Evolutionary conservation across 2,888 invertebrate species (phyloP).

Genomic region (Pteria penguin): DNA sequence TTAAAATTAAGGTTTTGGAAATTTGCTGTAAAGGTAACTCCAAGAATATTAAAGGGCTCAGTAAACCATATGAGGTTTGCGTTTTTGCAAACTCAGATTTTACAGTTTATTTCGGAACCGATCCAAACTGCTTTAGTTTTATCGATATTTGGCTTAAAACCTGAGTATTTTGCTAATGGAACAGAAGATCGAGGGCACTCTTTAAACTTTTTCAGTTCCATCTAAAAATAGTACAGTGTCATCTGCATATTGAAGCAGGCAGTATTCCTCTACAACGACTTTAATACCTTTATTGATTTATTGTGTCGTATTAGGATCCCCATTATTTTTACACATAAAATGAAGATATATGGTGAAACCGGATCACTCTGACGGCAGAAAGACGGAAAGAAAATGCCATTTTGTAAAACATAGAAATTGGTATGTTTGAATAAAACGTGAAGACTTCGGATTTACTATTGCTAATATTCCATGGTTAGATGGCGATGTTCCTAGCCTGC

Average conservation of each 20-base stretch:
- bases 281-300: background rate
- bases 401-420: background rate
- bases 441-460: too few species aligned
- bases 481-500: too few species aligned
- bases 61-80: background rate
- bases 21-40: background rate
- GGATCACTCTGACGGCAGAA: background rate
- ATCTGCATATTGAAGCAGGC: slow-evolving; percentile 1
- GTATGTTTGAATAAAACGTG: too few species aligned
- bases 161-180: background rate
- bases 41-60: background rate
- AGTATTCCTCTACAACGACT: background rate
- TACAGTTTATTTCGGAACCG: background rate
- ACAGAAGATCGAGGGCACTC: background rate
- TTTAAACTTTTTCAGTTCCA: background rate
- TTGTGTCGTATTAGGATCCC: background rate
- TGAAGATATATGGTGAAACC: background rate
- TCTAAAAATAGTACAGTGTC: background rate
- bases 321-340: slow-evolving; percentile 7
- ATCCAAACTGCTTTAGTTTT: background rate
- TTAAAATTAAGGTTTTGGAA: too few species aligned
- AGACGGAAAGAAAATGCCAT: background rate
- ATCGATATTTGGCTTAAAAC: background rate
- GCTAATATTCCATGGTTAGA: too few species aligned
- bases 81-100: background rate